A percentile compares a stretch with the other conserved stretches of the same genome.
These are phyloP conservation scores for Dromius quadrimaculatus DNA, from an alignment of 2,888 invertebrate genomes.

Conservation along the genomic window DNA sequence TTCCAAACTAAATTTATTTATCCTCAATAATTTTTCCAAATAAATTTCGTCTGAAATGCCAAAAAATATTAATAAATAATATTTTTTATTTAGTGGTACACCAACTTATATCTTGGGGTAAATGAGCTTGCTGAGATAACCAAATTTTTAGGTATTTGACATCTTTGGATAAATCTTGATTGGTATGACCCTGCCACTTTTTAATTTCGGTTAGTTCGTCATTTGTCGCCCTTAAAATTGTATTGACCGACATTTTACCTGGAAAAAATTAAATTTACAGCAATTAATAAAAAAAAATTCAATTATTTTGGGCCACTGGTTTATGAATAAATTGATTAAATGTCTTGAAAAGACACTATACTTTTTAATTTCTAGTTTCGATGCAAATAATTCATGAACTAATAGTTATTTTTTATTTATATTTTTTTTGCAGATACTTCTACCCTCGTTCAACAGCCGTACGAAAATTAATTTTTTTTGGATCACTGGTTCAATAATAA, in stretches of 20 bases:
- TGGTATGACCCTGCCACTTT: background rate
- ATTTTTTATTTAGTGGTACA: background rate
- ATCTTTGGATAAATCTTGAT: conserved; percentile 1
- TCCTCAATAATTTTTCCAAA: conserved; percentile 21
- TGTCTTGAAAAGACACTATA: too few relatives aligned
- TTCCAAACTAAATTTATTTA: conserved; percentile 46
- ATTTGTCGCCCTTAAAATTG: background rate
- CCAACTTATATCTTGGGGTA: conserved; percentile 19
- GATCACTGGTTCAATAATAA: too few relatives aligned
- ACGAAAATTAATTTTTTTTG: too few relatives aligned
- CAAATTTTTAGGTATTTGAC: background rate
- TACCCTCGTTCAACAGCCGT: too few relatives aligned
- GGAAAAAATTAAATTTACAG: background rate
- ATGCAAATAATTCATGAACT: too few relatives aligned
- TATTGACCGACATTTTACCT: background rate
- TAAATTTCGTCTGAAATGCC: conserved; percentile 29
- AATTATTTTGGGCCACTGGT: too few relatives aligned
- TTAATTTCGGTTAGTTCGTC: conserved; percentile 10
- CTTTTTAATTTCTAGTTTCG: too few relatives aligned
- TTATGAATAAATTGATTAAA: too few relatives aligned
- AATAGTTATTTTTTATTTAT: too few relatives aligned
- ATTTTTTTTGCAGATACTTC: too few relatives aligned
- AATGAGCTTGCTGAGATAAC: conserved; percentile 16
- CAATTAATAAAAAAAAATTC: too few relatives aligned
- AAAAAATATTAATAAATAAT: conserved; percentile 5